Base-by-base conservation (phyloP, 2,797 vertebrate species). In the Brachyalestes nurse region DNA sequence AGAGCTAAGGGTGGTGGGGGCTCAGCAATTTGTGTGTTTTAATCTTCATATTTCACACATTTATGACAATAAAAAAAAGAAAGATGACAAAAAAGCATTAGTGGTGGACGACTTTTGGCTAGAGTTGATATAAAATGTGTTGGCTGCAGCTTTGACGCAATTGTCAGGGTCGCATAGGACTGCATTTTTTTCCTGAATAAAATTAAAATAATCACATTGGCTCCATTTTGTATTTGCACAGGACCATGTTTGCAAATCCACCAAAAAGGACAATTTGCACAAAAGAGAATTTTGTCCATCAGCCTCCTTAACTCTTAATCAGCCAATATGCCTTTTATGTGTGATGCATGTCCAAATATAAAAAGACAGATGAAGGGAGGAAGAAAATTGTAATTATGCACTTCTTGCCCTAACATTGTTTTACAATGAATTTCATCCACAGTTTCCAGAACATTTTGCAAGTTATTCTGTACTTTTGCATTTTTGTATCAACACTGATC, bases 31-130 rank as follows among this genome's bases (percentile, higher is more conserved):
- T 21, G 38, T 49, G 45, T 57, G 28, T 64, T 66, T 76, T 93
- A 93, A 92, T 93, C 90, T 81, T 84, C 67, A 87, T 91, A 85
- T 90, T 90, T 91, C 89, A 91, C 89, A 89, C 91, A 84, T 66
- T 82, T 83, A 86, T 8, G 25, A 47, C 57, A 40, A 73, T 82
- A 88, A 87, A 88, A 90, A 88, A 92, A 90, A 86, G 83, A 89
- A 85, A 87, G 88, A 88, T 42, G 62, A 69, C 51, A 81, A 71
- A 67, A 69, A 76, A 45, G 57, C 51, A 77, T 58, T 10, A 73
- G 80, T 47, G 70, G 71, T 78, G 84, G 81, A 82, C 51, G 47
- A 34, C 55, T 40, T 75, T 72, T 77, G 73, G 69, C 69, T 81
- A 80, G 65, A n/a, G 53, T 72, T 78, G 51, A 51, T 78, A 55